Conservation (phyloP, 2,113 vertebrate species). For the Microcebus tavaratra region DNA sequence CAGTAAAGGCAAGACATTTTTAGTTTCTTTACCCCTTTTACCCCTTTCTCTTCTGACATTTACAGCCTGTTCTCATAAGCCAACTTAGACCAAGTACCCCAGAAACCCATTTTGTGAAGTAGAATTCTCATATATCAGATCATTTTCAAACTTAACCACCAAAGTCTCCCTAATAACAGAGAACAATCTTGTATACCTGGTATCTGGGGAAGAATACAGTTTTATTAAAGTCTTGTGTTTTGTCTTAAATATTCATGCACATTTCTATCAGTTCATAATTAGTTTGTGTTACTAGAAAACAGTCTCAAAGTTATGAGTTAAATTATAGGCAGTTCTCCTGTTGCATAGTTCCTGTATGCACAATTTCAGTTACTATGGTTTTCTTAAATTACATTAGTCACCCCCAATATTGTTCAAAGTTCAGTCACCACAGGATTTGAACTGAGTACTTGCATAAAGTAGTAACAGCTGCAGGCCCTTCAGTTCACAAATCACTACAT, state of each 20-base stretch:
- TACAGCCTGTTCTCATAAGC: neutral
- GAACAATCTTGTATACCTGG: neutral
- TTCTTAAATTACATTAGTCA: neutral
- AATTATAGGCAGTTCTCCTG: neutral
- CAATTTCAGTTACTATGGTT: neutral
- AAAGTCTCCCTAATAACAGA: neutral
- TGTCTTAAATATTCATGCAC: neutral
- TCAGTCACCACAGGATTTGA: neutral
- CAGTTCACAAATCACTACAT: neutral
- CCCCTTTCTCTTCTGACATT: neutral
- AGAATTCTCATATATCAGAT: neutral
- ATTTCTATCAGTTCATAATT: slow-evolving; percentile 3
- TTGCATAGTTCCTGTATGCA: neutral
- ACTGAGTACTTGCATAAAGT: neutral
- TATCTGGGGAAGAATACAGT: neutral
- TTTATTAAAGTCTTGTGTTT: neutral
- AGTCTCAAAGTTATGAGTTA: slow-evolving; percentile 13
- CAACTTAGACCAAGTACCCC: neutral
- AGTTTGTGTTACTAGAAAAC: neutral
- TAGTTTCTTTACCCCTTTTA: neutral
- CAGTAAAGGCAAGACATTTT: neutral
- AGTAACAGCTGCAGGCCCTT: neutral
- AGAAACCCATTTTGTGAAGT: neutral
- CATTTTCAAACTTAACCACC: neutral
- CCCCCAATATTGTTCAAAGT: neutral